These are phyloP conservation scores for Drosophila paranaensis DNA, from an alignment of 2,888 invertebrate species.

Conservation along the genomic window DNA sequence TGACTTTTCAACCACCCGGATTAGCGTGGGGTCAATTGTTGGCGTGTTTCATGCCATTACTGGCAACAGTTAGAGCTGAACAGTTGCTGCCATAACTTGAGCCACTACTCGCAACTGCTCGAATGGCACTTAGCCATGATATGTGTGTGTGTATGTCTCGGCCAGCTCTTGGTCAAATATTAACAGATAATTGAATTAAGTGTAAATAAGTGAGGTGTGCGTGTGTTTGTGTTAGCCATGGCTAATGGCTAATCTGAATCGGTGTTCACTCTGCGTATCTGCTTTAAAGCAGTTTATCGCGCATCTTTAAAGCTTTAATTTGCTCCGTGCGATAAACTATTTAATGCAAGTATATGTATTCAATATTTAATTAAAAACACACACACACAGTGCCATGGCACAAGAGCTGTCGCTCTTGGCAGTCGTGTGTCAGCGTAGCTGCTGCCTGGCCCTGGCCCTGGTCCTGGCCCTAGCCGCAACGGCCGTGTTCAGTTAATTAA, in stretches of 20 bases:
- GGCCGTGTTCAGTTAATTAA: slow-evolving; percentile 73
- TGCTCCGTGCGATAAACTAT: slow-evolving; percentile 33
- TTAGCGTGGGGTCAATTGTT: slow-evolving; percentile 37
- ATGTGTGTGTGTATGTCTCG: slow-evolving; percentile 1
- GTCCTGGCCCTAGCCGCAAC: slow-evolving; percentile 49
- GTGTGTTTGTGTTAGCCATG: slow-evolving; percentile 18
- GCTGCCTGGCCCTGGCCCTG: slow-evolving; percentile 11
- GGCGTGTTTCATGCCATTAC: slow-evolving; percentile 47
- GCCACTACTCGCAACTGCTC: background rate
- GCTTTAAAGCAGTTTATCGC: background rate
- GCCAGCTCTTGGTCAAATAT: slow-evolving; percentile 62
- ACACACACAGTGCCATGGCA: slow-evolving; percentile 14
- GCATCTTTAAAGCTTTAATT: slow-evolving; percentile 39
- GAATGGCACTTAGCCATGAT: slow-evolving; percentile 40
- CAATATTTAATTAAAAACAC: slow-evolving; percentile 68
- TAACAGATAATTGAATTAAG: slow-evolving; percentile 80
- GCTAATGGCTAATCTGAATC: slow-evolving; percentile 37
- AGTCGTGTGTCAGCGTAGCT: slow-evolving; percentile 43
- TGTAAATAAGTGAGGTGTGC: slow-evolving; percentile 64
- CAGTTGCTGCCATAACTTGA: slow-evolving; percentile 37
- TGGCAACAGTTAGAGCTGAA: background rate
- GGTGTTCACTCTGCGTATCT: slow-evolving; percentile 7
- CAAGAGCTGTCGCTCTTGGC: slow-evolving; percentile 37
- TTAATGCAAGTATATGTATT: slow-evolving; percentile 6
- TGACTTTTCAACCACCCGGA: slow-evolving; percentile 43